Percentiles rank a stretch among this genome's conserved stretches.
Conservation (phyloP, 2,113 vertebrate species). For the Paramormyrops kingsleyae region DNA sequence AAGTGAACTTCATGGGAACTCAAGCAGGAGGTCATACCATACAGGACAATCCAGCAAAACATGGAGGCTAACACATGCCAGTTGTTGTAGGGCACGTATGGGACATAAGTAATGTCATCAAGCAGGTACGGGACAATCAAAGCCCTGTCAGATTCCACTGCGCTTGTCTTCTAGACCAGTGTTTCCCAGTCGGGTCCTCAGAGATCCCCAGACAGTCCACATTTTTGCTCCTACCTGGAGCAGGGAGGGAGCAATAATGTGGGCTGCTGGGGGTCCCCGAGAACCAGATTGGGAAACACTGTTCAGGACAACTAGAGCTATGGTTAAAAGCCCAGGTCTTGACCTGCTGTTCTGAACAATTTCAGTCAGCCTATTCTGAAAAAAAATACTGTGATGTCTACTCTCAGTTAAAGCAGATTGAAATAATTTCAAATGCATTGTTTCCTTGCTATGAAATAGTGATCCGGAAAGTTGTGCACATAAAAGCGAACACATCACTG, state of each 20-base stretch:
- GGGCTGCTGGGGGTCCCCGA: not conserved
- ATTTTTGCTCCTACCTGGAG: not conserved
- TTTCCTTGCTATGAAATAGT: not conserved
- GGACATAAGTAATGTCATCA: not conserved
- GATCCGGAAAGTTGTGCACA: not conserved
- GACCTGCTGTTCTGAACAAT: not conserved
- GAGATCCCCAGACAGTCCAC: not conserved
- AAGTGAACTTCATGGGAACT: conserved; percentile 31
- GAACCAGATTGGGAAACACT: not conserved
- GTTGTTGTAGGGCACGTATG: not conserved
- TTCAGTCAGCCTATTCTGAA: not conserved
- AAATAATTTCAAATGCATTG: not conserved
- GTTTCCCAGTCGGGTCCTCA: not conserved
- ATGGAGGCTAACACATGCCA: conserved; percentile 5
- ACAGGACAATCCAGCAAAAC: not conserved
- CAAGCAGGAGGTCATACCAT: conserved; percentile 23
- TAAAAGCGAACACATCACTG: not conserved
- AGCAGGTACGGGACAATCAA: not conserved
- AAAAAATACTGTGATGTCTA: not conserved
- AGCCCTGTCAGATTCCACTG: not conserved
- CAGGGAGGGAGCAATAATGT: not conserved
- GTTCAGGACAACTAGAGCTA: not conserved
- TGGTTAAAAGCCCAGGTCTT: not conserved
- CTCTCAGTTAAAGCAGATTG: not conserved
- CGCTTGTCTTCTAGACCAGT: not conserved